These are phyloP conservation scores for Mandrillus leucophaeus DNA, from an alignment of 2,113 vertebrate species.

Conservation along the genomic window DNA sequence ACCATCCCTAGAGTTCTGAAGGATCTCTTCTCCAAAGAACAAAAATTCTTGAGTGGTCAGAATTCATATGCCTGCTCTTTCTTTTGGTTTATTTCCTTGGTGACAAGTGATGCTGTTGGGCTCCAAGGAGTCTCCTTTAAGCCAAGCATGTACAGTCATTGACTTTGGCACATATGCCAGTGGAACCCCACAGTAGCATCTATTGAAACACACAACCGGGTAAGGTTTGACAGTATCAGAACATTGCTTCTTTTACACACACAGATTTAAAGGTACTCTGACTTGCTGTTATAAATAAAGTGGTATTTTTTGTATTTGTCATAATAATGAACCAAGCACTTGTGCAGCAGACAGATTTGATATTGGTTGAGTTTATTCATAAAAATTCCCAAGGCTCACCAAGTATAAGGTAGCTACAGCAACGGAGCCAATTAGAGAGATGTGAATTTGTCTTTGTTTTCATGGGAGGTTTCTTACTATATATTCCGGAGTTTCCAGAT, in stretches of 20 bases:
- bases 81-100: not conserved
- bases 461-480: not conserved
- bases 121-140: not conserved
- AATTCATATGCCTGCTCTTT: not conserved
- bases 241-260: not conserved
- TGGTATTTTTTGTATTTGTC: not conserved
- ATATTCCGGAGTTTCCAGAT: not conserved
- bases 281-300: not conserved
- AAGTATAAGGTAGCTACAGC: constrained; percentile 59
- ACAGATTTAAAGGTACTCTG: not conserved
- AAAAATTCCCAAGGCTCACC: constrained; percentile 64
- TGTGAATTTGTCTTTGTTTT: constrained; percentile 61
- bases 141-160: not conserved
- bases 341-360: not conserved
- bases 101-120: not conserved
- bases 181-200: not conserved
- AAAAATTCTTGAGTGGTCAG: not conserved
- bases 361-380: constrained; percentile 24
- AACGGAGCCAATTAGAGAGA: constrained; percentile 62
- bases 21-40: not conserved
- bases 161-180: not conserved
- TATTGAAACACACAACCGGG: not conserved
- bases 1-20: not conserved
- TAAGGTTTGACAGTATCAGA: not conserved
- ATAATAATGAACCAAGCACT: not conserved